Evolutionary conservation across 2,797 vertebrate genomes (phyloP).

Genomic region (Aselliscus stoliczkanus): DNA sequence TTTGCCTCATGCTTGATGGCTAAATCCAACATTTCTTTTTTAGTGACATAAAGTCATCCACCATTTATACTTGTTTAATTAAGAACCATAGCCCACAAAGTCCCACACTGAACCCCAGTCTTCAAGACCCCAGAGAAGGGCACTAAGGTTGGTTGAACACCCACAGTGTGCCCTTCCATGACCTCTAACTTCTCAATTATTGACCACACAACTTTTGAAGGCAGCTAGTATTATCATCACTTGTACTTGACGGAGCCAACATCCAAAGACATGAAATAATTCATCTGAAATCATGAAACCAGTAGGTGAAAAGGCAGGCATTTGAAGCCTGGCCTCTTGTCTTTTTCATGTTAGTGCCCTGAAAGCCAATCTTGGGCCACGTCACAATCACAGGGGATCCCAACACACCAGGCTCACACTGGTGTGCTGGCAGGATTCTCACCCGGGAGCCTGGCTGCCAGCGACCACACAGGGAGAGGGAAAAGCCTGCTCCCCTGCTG

Average conservation of each 20-base stretch:
- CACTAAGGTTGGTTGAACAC: not conserved
- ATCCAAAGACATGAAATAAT: not conserved
- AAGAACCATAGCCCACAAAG: not conserved
- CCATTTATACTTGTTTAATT: not conserved
- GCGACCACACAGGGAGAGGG: not conserved
- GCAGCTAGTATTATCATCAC: not conserved
- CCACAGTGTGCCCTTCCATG: rapidly evolving
- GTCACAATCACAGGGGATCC: not conserved
- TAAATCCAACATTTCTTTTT: not conserved
- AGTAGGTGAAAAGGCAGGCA: not conserved
- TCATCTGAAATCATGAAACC: not conserved
- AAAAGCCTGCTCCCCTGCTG: not conserved
- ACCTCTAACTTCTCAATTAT: not conserved
- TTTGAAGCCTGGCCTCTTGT: not conserved
- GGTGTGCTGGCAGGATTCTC: not conserved
- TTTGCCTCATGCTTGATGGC: not conserved
- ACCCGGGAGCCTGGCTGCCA: not conserved
- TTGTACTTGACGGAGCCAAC: not conserved
- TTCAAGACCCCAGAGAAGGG: not conserved
- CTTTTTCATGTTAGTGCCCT: not conserved
- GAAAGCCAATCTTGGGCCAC: not conserved
- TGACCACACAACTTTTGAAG: not conserved
- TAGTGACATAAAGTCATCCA: not conserved
- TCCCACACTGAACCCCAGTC: not conserved
- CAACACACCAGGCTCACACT: rapidly evolving